Percentiles rank a stretch among this genome's conserved stretches.
These are phyloP conservation scores for Andrena chrysosceles DNA, from an alignment of 2,888 invertebrate genomes.

Conservation along the genomic window DNA sequence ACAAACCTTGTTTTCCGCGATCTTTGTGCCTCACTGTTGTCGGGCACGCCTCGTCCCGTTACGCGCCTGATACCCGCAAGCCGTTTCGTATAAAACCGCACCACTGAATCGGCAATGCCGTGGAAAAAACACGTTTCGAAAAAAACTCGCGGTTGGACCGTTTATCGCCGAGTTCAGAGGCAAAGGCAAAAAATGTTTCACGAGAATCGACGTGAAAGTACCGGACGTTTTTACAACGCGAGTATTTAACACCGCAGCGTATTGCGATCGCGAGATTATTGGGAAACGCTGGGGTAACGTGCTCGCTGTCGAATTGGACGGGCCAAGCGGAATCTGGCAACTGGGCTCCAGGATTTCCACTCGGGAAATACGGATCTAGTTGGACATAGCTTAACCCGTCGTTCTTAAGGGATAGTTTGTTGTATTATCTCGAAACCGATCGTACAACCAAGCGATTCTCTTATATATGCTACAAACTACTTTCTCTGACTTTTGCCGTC, in stretches of 20 bases:
- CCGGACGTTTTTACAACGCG: not conserved
- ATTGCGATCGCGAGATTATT: slow-evolving; percentile 11
- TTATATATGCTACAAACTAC: too few species aligned
- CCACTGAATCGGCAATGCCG: not conserved
- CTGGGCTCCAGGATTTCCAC: slow-evolving; percentile 49
- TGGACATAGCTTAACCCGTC: slow-evolving; percentile 27
- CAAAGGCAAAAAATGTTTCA: too few species aligned
- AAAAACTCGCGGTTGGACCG: too few species aligned
- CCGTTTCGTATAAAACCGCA: slow-evolving; percentile 6
- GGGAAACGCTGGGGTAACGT: slow-evolving; percentile 16
- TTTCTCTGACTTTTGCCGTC: not conserved
- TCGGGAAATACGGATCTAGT: slow-evolving; percentile 33
- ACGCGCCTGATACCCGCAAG: not conserved
- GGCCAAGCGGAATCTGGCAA: slow-evolving; percentile 41
- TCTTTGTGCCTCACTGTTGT: slow-evolving; percentile 30
- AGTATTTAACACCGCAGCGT: slow-evolving; percentile 4
- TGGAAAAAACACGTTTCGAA: not conserved
- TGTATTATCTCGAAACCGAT: slow-evolving; percentile 1
- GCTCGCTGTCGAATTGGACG: slow-evolving; percentile 57
- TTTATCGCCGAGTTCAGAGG: not conserved
- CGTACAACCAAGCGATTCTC: not conserved
- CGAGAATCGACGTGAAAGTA: too few species aligned
- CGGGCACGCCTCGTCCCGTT: not conserved
- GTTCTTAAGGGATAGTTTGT: slow-evolving; percentile 46
- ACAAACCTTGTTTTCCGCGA: slow-evolving; percentile 51